Conservation (phyloP, 2,113 vertebrate species). For the Rostratula benghalensis region DNA sequence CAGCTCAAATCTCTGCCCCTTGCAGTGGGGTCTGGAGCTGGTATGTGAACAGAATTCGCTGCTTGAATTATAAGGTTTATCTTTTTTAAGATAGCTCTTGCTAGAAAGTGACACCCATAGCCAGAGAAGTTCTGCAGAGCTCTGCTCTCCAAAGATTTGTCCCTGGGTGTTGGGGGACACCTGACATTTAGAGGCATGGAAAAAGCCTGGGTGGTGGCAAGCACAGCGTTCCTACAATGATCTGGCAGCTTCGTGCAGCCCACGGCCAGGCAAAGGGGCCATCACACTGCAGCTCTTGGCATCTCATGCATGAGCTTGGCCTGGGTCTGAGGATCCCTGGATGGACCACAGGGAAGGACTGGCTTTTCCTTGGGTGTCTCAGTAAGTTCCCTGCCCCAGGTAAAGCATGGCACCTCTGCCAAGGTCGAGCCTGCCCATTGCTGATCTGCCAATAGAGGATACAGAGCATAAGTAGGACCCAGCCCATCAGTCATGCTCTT, state of each 20-base stretch:
- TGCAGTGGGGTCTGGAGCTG: not conserved
- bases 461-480: not conserved
- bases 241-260: not conserved
- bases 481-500: accelerated
- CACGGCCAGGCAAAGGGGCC: accelerated
- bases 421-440: not conserved
- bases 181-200: not conserved
- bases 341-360: not conserved
- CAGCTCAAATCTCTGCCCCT: not conserved
- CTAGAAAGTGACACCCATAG: not conserved
- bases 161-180: not conserved
- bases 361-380: not conserved
- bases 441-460: not conserved
- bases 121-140: not conserved
- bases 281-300: not conserved
- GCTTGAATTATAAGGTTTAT: not conserved
- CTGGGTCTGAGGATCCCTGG: not conserved
- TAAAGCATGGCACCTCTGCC: not conserved
- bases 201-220: not conserved
- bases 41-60: not conserved
- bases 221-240: not conserved
- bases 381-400: not conserved
- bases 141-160: not conserved
- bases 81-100: not conserved
- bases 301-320: not conserved